These are phyloP conservation scores for Ladona fulva DNA, from an alignment of 1,140 invertebrate genomes.

Conservation along the genomic window DNA sequence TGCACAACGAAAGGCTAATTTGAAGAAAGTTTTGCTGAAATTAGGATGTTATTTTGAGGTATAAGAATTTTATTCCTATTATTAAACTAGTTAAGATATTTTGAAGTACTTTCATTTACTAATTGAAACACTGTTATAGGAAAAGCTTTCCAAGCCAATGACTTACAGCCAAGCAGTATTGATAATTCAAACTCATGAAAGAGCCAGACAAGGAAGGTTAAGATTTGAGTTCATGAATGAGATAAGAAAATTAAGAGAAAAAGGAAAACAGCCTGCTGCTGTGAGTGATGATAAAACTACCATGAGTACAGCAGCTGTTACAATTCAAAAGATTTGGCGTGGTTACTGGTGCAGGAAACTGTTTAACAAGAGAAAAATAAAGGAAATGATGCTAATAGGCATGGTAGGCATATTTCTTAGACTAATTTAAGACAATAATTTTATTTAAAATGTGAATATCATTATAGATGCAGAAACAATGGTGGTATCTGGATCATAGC, in stretches of 20 bases:
- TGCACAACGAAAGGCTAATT: slow-evolving; percentile 46
- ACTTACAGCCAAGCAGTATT: slow-evolving; percentile 74
- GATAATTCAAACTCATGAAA: slow-evolving; percentile 80
- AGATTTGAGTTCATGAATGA: slow-evolving; percentile 83
- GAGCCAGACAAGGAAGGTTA: slow-evolving; percentile 75
- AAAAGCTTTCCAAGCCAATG: slow-evolving; percentile 35
- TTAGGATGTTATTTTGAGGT: slow-evolving; percentile 54
- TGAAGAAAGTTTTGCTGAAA: slow-evolving; percentile 53
- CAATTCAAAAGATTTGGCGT: slow-evolving; percentile 73
- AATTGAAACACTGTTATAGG: not conserved
- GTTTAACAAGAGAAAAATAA: slow-evolving; percentile 56
- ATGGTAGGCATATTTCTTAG: slow-evolving; percentile 30
- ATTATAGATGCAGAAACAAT: no score
- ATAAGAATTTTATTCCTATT: not conserved
- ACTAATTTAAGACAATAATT: no score
- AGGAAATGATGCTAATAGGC: slow-evolving; percentile 83
- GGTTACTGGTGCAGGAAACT: slow-evolving; percentile 62
- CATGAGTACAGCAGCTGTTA: slow-evolving; percentile 53
- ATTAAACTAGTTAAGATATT: no score
- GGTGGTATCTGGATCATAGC: no score
- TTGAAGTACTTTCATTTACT: not conserved
- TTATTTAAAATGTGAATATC: no score
- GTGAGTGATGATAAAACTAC: slow-evolving; percentile 40
- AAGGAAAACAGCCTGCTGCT: slow-evolving; percentile 29
- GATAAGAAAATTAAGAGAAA: slow-evolving; percentile 66